These are phyloP conservation scores for Crematogaster levior DNA, from an alignment of 2,888 invertebrate genomes.

Conservation along the genomic window DNA sequence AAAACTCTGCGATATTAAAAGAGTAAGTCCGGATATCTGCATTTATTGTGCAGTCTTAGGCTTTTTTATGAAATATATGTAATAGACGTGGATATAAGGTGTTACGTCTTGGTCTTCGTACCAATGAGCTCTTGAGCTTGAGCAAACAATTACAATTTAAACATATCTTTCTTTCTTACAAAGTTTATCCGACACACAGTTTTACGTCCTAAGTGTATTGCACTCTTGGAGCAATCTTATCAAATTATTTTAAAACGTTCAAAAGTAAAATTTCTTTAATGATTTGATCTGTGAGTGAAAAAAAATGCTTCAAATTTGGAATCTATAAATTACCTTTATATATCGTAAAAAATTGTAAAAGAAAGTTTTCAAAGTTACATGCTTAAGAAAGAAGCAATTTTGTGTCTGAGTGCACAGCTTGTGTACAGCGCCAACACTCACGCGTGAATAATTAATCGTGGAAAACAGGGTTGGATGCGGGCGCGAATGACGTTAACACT, in stretches of 20 bases:
- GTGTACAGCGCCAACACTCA: not conserved
- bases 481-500: slow-evolving; percentile 41
- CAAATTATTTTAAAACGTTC: not conserved
- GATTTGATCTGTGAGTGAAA: not conserved
- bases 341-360: not conserved
- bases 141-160: slow-evolving; percentile 32
- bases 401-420: not conserved
- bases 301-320: not conserved
- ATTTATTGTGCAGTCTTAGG: not conserved
- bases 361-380: not conserved
- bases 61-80: slow-evolving; percentile 11
- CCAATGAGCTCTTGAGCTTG: slow-evolving; percentile 34
- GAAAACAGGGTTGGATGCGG: slow-evolving; percentile 19
- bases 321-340: not conserved
- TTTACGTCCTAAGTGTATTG: not conserved
- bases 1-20: slow-evolving; percentile 42
- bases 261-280: slow-evolving; percentile 4
- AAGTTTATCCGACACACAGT: not conserved
- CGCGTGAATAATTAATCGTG: slow-evolving; percentile 38
- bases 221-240: not conserved
- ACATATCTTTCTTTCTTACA: not conserved
- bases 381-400: not conserved
- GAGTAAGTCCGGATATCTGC: not conserved
- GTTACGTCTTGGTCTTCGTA: not conserved
- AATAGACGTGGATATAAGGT: slow-evolving; percentile 15